Conservation (phyloP, 2,888 invertebrate species). For the Nemotelus nigrinus region DNA sequence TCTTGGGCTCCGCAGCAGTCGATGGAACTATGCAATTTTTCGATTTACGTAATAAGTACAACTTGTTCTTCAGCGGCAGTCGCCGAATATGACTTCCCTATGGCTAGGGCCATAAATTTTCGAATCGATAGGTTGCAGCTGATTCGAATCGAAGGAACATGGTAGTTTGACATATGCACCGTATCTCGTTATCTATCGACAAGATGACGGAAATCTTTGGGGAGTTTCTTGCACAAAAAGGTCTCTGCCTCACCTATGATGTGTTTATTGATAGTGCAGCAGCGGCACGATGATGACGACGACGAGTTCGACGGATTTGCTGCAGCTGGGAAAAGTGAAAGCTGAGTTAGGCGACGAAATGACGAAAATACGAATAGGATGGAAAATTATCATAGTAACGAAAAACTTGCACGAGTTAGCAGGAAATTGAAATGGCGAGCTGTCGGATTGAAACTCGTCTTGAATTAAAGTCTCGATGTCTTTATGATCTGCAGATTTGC, state of each 20-base stretch:
- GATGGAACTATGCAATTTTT: slow-evolving; percentile 23
- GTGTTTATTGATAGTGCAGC: slow-evolving; percentile 2
- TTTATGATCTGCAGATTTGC: too few relatives aligned
- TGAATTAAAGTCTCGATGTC: too few relatives aligned
- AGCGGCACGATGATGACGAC: background rate
- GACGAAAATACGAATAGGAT: background rate
- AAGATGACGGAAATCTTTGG: slow-evolving; percentile 38
- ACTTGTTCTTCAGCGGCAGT: background rate
- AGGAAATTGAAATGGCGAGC: too few relatives aligned
- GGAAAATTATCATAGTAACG: too few relatives aligned
- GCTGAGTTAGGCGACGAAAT: slow-evolving; percentile 2
- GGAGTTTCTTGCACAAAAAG: background rate
- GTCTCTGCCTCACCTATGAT: slow-evolving; percentile 18
- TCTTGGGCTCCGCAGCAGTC: background rate
- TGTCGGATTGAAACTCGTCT: too few relatives aligned
- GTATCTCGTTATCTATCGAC: slow-evolving; percentile 19
- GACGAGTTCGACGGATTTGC: background rate
- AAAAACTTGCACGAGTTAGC: too few relatives aligned
- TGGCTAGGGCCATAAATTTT: slow-evolving; percentile 26
- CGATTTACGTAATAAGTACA: slow-evolving; percentile 35
- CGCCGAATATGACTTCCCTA: slow-evolving; percentile 11
- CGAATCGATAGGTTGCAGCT: slow-evolving; percentile 14
- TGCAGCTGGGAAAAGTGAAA: slow-evolving; percentile 26
- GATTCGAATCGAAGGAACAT: slow-evolving; percentile 5
- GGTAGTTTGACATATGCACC: slow-evolving; percentile 10